Percentiles rank a stretch among this genome's conserved stretches.
phyloP scores from a whole-genome alignment of 2,888 invertebrate genomes.

The Leptogaster cylindrica region DNA sequence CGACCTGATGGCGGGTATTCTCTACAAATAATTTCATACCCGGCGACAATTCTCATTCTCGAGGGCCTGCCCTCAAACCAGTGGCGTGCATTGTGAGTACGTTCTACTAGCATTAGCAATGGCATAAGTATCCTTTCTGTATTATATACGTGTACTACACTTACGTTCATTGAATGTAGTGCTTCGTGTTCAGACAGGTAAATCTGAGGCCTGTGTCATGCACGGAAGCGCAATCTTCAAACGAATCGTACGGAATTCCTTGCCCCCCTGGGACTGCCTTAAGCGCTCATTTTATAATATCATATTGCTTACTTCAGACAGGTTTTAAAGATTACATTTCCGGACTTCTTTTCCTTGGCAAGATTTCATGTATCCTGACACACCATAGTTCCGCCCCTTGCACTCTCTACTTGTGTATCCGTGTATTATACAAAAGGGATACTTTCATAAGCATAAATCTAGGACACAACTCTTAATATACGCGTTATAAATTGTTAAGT shows the following conservation, averaged over 20 bases:
- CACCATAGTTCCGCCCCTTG: too few relatives aligned
- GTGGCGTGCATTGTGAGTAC: neutral
- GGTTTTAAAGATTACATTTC: constrained; percentile 8
- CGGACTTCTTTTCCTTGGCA: neutral
- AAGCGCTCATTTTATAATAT: constrained; percentile 16
- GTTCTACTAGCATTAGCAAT: neutral
- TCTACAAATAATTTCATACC: constrained; percentile 9
- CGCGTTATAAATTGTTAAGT: neutral
- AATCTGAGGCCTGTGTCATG: constrained; percentile 8
- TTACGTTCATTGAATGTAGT: neutral
- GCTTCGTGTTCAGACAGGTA: neutral
- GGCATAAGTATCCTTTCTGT: constrained; percentile 13
- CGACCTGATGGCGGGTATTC: neutral
- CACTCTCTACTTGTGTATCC: too few relatives aligned
- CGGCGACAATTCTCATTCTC: neutral
- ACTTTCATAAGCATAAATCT: neutral
- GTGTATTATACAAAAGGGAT: too few relatives aligned
- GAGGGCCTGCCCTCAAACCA: neutral
- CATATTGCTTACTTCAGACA: constrained; percentile 10
- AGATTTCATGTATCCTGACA: too few relatives aligned
- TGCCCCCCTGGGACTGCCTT: constrained; percentile 4
- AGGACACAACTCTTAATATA: neutral
- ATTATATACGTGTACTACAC: neutral
- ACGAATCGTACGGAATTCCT: neutral
- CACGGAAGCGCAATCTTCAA: constrained; percentile 10